Evolutionary conservation across 2,797 vertebrate species (phyloP), one percentile per base, ranked within the genome.

Genomic region (Somateria mollissima): DNA sequence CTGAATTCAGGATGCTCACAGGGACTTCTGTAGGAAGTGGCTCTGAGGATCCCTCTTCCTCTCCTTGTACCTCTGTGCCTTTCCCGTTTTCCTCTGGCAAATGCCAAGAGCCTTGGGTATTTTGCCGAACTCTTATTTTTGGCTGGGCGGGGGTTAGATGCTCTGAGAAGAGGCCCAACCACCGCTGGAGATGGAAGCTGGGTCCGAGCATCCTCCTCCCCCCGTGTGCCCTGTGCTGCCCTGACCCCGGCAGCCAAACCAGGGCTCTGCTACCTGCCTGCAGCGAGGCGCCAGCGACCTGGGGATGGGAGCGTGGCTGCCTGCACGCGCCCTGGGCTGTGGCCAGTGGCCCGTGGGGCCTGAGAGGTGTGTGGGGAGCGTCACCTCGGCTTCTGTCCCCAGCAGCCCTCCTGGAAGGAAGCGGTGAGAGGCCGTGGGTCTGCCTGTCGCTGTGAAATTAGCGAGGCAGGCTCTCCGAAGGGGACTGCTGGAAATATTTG

Each of bases 71-170:
- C 75, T 97, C 5, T 20, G 19, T 45, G 45, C 19, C 45, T 97
- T 97, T 96, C 96, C 97, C 25, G 39, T 93, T 80, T 96, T 94
- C 90, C 93, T 92, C 94, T 75, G 91, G 89, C 90, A 97, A 72
- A 92, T 94, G 45, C 20, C 45, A 45, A 20, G 45, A 45, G 45
- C 19, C 9, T 45, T 10, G 45, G 45, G 10, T 82, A 71, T 43
- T 86, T 90, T 92, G 84, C 67, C 74, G 92, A 88, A 61, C 8
- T 27, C 24, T 24, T 39, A 39, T 62, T 17, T 57, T 79, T 11
- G 7, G 24, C 8, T 62, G 17, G 24, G 54, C 11, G 9, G 1
- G 21, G 0, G 47, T 21, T 47, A 13, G 10, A 62, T 25, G 24
- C 24, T 7, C 25, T 80, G 27, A 39, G 58, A 87, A 18, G 4